Evolutionary conservation across 2,113 vertebrate species (phyloP), one percentile per base, ranked within the genome.

Genomic region (Chaetops frenatus): DNA sequence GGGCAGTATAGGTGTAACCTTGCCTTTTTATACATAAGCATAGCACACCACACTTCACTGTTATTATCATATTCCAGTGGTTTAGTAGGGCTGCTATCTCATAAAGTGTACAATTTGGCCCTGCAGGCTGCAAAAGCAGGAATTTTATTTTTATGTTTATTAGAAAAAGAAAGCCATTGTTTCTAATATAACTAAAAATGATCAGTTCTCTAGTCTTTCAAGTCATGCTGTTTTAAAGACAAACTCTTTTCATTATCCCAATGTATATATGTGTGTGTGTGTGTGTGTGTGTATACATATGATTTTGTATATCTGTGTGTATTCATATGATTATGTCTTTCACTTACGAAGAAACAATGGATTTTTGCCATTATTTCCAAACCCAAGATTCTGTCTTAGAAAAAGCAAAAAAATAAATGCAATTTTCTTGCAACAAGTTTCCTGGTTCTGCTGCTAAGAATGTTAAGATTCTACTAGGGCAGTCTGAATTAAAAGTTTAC

Each of bases 251-350:
- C 22, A 29, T 81, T 58, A 51, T 70, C 10, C 8, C 7, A 58
- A 18, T 64, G 11, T 4, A 35, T 50, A 53, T 36, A 10, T n/a
- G 1, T 47, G 1, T 17, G 1, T 60, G 1, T 29, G 1, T 64
- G 9, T 40, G 9, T 40, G 6, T 70, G 4, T 50, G 1, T 40
- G 2, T 31, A 47, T 23, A 11, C 29, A n/a, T 27, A n/a, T 1
- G 6, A 48, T 42, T 91, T 71, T 86, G 6, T 36, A 15, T 35
- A 14, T 35, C 2, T 38, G 17, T 42, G 2, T 36, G 3, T 60
- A 65, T 19, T 40, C 1, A 1, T 51, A 56, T 29, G 2, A 42
- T 2, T 22, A 12, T 67, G 13, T 51, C 15, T 40, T 90, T 91
- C 11, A 23, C 7, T 70, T 88, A 28, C 35, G 61, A 80, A 65